phyloP scores from a whole-genome alignment of 2,888 invertebrate species.

The Callinectes sapidus region DNA sequence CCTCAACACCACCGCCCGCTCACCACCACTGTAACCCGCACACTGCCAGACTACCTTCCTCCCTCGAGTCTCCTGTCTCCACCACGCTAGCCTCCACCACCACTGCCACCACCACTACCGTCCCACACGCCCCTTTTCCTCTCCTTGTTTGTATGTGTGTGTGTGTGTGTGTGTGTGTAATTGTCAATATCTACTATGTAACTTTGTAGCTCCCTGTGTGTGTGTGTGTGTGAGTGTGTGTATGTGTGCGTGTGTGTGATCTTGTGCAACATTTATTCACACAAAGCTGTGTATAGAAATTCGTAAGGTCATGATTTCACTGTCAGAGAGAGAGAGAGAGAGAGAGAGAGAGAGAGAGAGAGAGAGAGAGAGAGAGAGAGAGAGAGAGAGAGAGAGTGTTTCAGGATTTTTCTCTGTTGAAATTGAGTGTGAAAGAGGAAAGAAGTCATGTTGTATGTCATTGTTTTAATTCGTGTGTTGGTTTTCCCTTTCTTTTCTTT shows the following conservation, averaged over 20 bases:
- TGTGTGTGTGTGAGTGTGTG: neutral
- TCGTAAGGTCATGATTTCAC: neutral
- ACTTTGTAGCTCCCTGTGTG: neutral
- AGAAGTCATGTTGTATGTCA: neutral
- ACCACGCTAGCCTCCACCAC: neutral
- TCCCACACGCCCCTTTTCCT: neutral
- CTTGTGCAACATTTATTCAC: neutral
- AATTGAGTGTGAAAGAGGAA: neutral
- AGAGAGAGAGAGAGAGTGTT: too few species aligned
- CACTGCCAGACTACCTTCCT: neutral
- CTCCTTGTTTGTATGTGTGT: neutral
- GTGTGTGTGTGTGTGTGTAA: neutral
- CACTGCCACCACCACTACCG: neutral
- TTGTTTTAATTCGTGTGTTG: neutral
- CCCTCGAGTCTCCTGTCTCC: neutral
- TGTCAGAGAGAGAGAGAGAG: neutral
- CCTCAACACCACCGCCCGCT: neutral
- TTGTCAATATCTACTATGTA: too few species aligned
- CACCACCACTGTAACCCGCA: neutral
- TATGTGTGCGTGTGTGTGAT: constrained; percentile 3
- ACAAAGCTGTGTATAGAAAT: neutral
- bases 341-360: neutral
- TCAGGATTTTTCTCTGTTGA: neutral
- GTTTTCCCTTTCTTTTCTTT: neutral
- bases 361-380: constrained; percentile 11